Conservation (phyloP, 1,140 invertebrate species). For the Chlorops oryzae region DNA sequence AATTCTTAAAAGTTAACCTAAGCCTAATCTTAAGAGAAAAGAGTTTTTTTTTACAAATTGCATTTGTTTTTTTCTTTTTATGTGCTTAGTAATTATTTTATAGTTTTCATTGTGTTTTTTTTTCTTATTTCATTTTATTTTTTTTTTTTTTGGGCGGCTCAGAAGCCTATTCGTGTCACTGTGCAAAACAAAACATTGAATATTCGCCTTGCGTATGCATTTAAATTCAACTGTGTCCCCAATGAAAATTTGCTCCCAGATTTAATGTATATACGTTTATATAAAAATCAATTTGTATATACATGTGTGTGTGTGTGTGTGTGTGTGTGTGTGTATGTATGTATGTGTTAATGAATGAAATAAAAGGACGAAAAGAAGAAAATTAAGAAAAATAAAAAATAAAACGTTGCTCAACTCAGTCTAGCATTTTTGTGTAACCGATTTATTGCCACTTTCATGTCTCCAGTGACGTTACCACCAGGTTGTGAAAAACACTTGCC, state of each 20-base stretch:
- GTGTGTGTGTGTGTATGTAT: neutral
- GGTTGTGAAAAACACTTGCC: slow-evolving; percentile 61
- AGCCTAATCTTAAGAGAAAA: too few species aligned
- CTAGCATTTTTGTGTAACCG: neutral
- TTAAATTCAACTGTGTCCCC: too few species aligned
- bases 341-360: neutral
- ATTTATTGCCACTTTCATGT: slow-evolving; percentile 53
- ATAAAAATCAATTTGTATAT: neutral
- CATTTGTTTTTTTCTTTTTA: neutral
- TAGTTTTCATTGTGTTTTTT: neutral
- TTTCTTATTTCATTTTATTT: neutral
- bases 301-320: neutral
- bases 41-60: neutral
- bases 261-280: neutral
- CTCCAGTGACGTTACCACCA: slow-evolving; percentile 61
- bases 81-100: neutral
- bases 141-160: neutral
- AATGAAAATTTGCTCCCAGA: too few species aligned
- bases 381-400: neutral
- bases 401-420: neutral
- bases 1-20: too few species aligned
- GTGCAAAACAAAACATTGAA: too few species aligned
- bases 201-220: too few species aligned
- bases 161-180: too few species aligned
- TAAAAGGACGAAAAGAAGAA: neutral